These are phyloP conservation scores for Frankliniella fusca DNA, from an alignment of 2,888 invertebrate genomes.

Conservation along the genomic window DNA sequence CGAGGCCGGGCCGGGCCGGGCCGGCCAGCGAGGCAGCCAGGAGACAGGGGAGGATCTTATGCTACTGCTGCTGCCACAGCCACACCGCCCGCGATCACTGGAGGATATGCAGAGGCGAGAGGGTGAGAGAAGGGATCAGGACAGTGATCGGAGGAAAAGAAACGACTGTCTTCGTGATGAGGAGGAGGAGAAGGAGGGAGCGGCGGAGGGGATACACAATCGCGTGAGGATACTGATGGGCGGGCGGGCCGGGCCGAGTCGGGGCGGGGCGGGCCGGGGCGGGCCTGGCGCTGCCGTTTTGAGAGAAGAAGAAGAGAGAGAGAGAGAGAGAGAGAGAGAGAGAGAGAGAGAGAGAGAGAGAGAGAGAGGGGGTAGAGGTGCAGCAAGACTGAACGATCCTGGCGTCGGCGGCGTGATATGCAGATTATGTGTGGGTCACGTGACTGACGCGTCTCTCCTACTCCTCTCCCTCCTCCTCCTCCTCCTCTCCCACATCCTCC, in stretches of 20 bases:
- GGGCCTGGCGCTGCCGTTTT: not conserved
- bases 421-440: slow-evolving; percentile 1
- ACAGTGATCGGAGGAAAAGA: not conserved
- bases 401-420: slow-evolving; percentile 21
- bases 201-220: not conserved
- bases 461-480: not conserved
- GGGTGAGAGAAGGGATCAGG: slow-evolving; percentile 5
- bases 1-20: not conserved
- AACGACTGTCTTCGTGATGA: not conserved
- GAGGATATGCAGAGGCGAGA: not conserved
- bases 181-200: not conserved
- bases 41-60: not conserved
- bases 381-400: not conserved
- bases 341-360: too few relatives aligned
- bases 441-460: not conserved
- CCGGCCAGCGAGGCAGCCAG: too few relatives aligned
- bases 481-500: not conserved
- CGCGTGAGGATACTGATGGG: slow-evolving; percentile 21
- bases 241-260: not conserved
- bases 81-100: not conserved
- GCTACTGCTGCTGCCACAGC: not conserved
- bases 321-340: not conserved
- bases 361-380: not conserved
- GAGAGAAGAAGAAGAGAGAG: not conserved
- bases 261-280: not conserved